Conservation (phyloP, 2,113 vertebrate genomes). For the Stegostoma tigrinum region DNA sequence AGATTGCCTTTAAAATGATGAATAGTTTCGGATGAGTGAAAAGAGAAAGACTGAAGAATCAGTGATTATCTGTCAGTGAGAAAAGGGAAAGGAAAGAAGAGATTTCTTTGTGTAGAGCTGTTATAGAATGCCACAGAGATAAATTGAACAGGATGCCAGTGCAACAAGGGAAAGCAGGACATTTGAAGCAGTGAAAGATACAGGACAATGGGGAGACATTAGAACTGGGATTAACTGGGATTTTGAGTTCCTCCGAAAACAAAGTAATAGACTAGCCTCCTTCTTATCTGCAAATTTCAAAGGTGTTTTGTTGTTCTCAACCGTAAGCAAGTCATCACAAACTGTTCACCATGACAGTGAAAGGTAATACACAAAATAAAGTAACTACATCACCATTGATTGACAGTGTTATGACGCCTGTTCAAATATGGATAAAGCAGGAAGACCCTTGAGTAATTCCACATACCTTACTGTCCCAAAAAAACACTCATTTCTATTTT, state of each 20-base stretch:
- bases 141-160: not conserved
- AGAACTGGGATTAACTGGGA: no score
- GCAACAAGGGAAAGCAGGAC: not conserved
- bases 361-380: not conserved
- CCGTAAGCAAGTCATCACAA: not conserved
- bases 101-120: not conserved
- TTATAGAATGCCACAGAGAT: not conserved
- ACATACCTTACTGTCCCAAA: not conserved
- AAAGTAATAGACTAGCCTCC: not conserved
- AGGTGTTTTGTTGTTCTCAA: not conserved
- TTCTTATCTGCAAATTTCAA: not conserved
- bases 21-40: not conserved
- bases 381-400: not conserved
- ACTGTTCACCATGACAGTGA: not conserved
- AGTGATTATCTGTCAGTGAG: not conserved
- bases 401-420: not conserved
- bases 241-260: not conserved
- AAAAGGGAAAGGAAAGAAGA: not conserved
- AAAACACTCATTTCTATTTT: not conserved
- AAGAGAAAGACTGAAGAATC: not conserved
- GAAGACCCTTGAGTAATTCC: not conserved
- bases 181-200: not conserved
- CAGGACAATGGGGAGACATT: not conserved
- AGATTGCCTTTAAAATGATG: not conserved
- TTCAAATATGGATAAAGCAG: not conserved